Percentiles rank a stretch among this genome's conserved stretches.
phyloP scores from a whole-genome alignment of 2,888 invertebrate species.

The Eumacrocentrus americanus region DNA sequence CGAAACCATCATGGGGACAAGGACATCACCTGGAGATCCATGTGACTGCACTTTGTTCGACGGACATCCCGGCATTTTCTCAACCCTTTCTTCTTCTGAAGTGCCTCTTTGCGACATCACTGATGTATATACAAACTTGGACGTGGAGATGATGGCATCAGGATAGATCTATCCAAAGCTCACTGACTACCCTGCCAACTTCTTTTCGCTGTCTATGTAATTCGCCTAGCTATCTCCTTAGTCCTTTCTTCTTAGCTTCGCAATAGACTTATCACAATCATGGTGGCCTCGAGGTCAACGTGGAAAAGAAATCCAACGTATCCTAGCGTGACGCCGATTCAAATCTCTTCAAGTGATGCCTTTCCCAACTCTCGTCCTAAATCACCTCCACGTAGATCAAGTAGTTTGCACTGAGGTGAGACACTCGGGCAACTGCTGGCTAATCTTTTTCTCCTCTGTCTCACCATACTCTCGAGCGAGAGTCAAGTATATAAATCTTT shows the following conservation, averaged over 20 bases:
- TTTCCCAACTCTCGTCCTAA: slow-evolving; percentile 27
- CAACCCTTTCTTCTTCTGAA: background rate
- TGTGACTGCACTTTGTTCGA: slow-evolving; percentile 4
- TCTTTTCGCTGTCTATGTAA: background rate
- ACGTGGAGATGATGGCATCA: background rate
- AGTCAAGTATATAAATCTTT: background rate
- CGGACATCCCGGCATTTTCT: slow-evolving; percentile 8
- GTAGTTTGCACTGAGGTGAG: background rate
- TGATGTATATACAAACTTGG: background rate
- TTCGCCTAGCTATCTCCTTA: background rate
- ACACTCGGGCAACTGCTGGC: slow-evolving; percentile 9
- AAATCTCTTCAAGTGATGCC: slow-evolving; percentile 10
- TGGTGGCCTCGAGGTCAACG: slow-evolving; percentile 19
- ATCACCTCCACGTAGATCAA: slow-evolving; percentile 17
- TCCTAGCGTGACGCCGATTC: slow-evolving; percentile 27
- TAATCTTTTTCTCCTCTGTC: slow-evolving; percentile 10
- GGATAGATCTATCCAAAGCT: background rate
- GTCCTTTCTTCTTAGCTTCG: slow-evolving; percentile 12
- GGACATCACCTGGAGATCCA: slow-evolving; percentile 17
- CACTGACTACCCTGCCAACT: background rate
- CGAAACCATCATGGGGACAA: background rate
- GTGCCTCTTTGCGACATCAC: too few relatives aligned
- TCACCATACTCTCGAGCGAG: background rate
- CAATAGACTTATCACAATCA: slow-evolving; percentile 23
- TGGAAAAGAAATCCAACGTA: slow-evolving; percentile 25